Percentiles rank a stretch among this genome's conserved stretches.
Evolutionary conservation across 2,888 invertebrate species (phyloP).

Genomic region (Sarcophaga carnaria): DNA sequence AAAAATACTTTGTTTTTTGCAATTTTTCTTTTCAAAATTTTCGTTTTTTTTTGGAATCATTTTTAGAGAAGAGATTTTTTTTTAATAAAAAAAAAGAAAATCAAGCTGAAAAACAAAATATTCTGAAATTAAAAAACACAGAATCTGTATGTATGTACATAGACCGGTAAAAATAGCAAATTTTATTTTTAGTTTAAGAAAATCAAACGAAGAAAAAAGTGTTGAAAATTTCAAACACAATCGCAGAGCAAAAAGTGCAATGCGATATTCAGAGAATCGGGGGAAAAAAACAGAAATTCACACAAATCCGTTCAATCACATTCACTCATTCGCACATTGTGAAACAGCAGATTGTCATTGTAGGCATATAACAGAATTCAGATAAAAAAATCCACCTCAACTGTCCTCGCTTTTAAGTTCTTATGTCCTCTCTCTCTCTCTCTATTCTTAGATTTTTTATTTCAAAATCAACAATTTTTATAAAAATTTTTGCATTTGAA

Average conservation of each 20-base stretch:
- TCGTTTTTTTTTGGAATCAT: too few species aligned
- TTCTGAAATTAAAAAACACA: slow-evolving; percentile 9
- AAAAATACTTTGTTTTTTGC: too few species aligned
- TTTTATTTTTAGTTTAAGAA: slow-evolving; percentile 62
- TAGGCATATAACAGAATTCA: too few species aligned
- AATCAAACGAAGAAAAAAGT: slow-evolving; percentile 13
- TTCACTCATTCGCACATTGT: too few species aligned
- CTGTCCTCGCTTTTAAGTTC: too few species aligned
- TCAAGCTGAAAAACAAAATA: not conserved
- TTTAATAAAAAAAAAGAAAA: not conserved
- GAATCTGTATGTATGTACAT: not conserved
- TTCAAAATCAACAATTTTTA: slow-evolving; percentile 29
- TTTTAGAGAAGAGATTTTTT: too few species aligned
- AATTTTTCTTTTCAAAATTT: too few species aligned
- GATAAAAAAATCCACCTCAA: too few species aligned
- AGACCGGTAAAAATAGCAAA: slow-evolving; percentile 59
- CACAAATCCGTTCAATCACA: too few species aligned
- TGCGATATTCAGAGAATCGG: slow-evolving; percentile 39
- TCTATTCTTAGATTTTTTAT: slow-evolving; percentile 56
- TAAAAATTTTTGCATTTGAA: too few species aligned
- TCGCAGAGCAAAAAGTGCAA: slow-evolving; percentile 48
- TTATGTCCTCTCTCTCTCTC: not conserved
- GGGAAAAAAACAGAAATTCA: too few species aligned
- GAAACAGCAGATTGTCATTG: too few species aligned
- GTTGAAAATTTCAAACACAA: slow-evolving; percentile 26